Percentiles rank a stretch among this genome's conserved stretches.
Conservation (phyloP, 2,797 vertebrate genomes). For the Carcharodon carcharias region DNA sequence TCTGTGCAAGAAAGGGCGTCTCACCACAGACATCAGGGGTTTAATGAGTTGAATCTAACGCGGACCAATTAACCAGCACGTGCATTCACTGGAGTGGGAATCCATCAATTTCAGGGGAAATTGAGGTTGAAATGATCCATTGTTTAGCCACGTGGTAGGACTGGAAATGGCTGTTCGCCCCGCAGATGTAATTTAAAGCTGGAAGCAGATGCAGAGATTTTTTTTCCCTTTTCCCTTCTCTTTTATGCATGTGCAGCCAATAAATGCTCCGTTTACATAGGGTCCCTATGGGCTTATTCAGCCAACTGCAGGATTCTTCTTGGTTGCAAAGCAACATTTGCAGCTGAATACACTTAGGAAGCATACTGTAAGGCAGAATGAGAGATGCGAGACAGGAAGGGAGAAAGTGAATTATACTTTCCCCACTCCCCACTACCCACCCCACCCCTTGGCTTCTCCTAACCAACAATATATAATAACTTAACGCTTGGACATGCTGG, state of each 20-base stretch:
- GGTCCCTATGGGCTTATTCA: slow-evolving; percentile 41
- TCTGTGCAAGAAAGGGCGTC: slow-evolving; percentile 44
- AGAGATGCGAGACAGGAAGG: neutral
- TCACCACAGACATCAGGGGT: slow-evolving; percentile 59
- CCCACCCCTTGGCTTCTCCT: neutral
- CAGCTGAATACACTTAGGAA: slow-evolving; percentile 23
- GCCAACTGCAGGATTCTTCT: slow-evolving; percentile 41
- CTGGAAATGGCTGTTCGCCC: slow-evolving; percentile 55
- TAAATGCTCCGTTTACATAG: slow-evolving; percentile 48
- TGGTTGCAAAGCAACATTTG: slow-evolving; percentile 20
- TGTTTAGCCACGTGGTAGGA: slow-evolving; percentile 57
- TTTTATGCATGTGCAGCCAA: slow-evolving; percentile 34
- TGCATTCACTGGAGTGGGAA: slow-evolving; percentile 54
- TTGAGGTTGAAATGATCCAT: slow-evolving; percentile 70
- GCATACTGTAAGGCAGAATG: neutral
- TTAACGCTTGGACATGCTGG: neutral
- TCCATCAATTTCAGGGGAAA: slow-evolving; percentile 66
- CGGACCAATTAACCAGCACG: slow-evolving; percentile 62
- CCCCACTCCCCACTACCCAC: too few species aligned
- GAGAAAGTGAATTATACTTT: neutral
- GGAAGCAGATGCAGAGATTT: slow-evolving; percentile 52
- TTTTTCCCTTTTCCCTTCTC: slow-evolving; percentile 33
- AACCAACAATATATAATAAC: neutral
- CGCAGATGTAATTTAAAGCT: slow-evolving; percentile 53
- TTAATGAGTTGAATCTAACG: slow-evolving; percentile 69